Percentiles rank a stretch among this genome's conserved stretches.
Evolutionary conservation across 2,888 invertebrate genomes (phyloP).

Genomic region (Hofmannophila pseudospretella): DNA sequence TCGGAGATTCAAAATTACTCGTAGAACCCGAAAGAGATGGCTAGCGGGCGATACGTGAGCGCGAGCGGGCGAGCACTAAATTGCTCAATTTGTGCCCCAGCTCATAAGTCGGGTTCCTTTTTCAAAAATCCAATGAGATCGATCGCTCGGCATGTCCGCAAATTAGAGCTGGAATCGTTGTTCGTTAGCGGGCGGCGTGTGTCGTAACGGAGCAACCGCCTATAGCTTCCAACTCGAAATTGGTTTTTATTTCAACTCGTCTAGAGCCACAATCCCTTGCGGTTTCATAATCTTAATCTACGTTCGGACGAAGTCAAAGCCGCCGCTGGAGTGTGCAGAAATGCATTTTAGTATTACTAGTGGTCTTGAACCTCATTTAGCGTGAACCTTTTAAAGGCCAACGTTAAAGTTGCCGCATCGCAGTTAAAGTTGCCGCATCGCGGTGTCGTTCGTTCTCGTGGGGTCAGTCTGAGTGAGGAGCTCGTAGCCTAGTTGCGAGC

Average conservation of each 20-base stretch:
- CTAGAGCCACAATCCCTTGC: constrained; percentile 23
- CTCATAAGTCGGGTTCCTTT: constrained; percentile 65
- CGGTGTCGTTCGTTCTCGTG: constrained; percentile 23
- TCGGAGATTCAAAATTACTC: constrained; percentile 33
- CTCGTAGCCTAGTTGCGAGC: no score
- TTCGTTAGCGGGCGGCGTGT: constrained; percentile 52
- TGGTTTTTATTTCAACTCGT: constrained; percentile 18
- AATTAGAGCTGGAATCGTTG: constrained; percentile 74
- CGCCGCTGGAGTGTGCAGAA: constrained; percentile 53
- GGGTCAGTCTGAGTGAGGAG: constrained; percentile 43
- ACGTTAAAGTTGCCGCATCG: not conserved
- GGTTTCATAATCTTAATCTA: constrained; percentile 49
- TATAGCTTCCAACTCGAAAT: constrained; percentile 13
- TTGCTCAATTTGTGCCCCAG: constrained; percentile 72
- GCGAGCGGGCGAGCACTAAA: constrained; percentile 58
- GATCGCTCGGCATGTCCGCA: constrained; percentile 75
- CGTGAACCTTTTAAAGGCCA: constrained; percentile 39
- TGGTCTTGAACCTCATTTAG: constrained; percentile 50
- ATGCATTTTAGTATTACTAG: constrained; percentile 60
- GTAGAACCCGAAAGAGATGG: constrained; percentile 38
- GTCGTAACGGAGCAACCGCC: constrained; percentile 34
- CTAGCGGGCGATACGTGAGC: constrained; percentile 23
- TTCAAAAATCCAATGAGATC: constrained; percentile 75
- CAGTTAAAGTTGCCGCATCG: constrained; percentile 9
- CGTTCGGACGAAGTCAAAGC: constrained; percentile 52